Evolutionary conservation across 1,140 invertebrate species (phyloP).

Genomic region (Theocolax elegans): DNA sequence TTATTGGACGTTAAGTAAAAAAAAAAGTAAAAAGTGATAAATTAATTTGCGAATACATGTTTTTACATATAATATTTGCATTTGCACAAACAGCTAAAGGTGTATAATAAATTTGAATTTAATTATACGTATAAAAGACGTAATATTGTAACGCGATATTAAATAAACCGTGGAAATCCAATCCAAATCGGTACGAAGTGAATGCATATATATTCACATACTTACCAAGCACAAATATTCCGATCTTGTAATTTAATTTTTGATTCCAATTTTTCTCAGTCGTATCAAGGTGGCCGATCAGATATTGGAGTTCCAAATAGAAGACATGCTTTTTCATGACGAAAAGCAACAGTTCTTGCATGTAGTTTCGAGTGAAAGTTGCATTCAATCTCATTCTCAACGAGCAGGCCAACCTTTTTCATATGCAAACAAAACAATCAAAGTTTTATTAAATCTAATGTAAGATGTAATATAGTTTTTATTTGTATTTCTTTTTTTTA

Average conservation of each 20-base stretch:
- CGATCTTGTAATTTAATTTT: conserved; percentile 1
- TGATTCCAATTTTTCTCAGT: neutral
- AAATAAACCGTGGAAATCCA: neutral
- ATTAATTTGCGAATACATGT: too few relatives aligned
- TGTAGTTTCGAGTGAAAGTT: neutral
- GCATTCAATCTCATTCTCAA: neutral
- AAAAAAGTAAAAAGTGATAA: too few relatives aligned
- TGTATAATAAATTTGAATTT: neutral
- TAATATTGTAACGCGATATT: neutral
- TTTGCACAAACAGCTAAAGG: too few relatives aligned
- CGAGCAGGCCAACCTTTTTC: too few relatives aligned
- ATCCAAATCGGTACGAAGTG: too few relatives aligned
- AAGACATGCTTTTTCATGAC: conserved; percentile 13
- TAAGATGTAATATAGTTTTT: too few relatives aligned
- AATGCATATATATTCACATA: too few relatives aligned
- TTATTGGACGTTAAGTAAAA: too few relatives aligned
- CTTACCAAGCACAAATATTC: conserved; percentile 3
- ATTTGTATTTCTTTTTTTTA: too few relatives aligned
- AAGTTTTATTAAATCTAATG: too few relatives aligned
- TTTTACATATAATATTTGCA: too few relatives aligned
- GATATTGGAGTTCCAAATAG: neutral
- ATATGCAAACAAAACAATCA: too few relatives aligned
- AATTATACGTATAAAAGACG: neutral
- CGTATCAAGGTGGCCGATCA: neutral
- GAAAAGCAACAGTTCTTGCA: neutral